Evolutionary conservation across 2,888 invertebrate species (phyloP).

Genomic region (Drosophila longiperda): DNA sequence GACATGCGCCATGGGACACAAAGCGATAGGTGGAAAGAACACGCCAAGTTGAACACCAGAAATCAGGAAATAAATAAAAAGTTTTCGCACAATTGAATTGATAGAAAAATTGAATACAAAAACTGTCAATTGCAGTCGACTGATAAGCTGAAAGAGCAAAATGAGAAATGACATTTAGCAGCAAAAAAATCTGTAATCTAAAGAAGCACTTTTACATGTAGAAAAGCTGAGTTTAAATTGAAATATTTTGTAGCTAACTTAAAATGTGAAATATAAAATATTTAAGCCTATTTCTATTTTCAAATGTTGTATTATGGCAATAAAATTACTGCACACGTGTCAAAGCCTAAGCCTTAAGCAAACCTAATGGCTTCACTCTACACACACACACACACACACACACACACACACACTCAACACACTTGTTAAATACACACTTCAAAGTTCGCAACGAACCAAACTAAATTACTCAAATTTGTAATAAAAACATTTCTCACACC

Average conservation of each 20-base stretch:
- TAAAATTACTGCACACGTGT: not conserved
- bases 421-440: conserved; percentile 12
- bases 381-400: not conserved
- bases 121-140: conserved; percentile 23
- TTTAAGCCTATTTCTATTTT: not conserved
- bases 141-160: not conserved
- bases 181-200: not conserved
- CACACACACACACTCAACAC: not conserved
- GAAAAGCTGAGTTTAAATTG: not conserved
- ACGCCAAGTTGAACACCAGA: not conserved
- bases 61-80: conserved; percentile 5
- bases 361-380: conserved; percentile 6
- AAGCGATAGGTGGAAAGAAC: not conserved
- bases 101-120: conserved; percentile 9
- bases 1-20: conserved; percentile 42
- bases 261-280: no score
- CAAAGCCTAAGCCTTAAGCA: not conserved
- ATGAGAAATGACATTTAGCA: not conserved
- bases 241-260: not conserved
- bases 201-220: not conserved
- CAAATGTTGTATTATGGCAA: not conserved
- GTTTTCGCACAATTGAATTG: not conserved
- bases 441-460: conserved; percentile 25
- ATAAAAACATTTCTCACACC: conserved; percentile 57
- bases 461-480: conserved; percentile 64